Percentiles rank a stretch among this genome's conserved stretches.
These are phyloP conservation scores for Zhengitettix transpicula DNA, from an alignment of 2,888 invertebrate species.

Conservation along the genomic window DNA sequence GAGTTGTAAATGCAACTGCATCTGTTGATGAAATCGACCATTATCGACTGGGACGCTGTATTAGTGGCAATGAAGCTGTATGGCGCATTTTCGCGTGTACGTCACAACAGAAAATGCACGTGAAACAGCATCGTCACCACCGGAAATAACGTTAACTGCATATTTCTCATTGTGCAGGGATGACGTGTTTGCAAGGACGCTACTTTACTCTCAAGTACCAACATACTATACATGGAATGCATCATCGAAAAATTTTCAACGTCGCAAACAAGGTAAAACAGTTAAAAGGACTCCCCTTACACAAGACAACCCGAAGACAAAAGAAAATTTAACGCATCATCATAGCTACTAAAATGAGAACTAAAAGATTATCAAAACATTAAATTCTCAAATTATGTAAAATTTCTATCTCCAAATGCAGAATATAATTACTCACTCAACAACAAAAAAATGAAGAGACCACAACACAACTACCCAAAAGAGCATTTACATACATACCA, in stretches of 20 bases:
- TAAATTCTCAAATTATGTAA: no score
- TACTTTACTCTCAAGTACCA: background rate
- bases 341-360: no score
- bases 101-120: background rate
- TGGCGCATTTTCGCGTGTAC: background rate
- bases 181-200: background rate
- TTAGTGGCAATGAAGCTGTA: no score
- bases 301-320: no score
- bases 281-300: background rate
- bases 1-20: background rate
- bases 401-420: no score
- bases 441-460: no score
- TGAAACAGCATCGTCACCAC: background rate
- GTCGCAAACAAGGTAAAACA: background rate
- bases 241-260: background rate
- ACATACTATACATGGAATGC: background rate
- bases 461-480: no score
- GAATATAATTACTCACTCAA: no score
- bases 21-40: background rate
- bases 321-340: no score
- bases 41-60: background rate
- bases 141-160: background rate
- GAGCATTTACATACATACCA: no score
- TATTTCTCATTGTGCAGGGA: background rate
- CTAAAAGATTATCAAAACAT: no score